Conservation (phyloP, 1,140 invertebrate genomes). For the Tetranychus cinnabarinus region DNA sequence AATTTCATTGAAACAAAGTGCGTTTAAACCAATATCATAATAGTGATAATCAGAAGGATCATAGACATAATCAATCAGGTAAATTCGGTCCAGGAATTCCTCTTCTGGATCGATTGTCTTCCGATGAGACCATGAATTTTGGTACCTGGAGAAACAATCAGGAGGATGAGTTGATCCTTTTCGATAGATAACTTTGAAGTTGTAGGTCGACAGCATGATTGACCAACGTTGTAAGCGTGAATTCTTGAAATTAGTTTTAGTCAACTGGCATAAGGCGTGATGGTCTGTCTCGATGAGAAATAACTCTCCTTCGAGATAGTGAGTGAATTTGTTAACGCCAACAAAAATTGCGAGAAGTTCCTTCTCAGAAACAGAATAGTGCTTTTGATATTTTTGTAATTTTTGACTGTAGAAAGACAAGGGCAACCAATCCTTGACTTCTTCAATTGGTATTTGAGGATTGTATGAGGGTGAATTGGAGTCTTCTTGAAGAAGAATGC, state of each 20-base stretch:
- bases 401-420: not conserved
- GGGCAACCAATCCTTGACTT: not conserved
- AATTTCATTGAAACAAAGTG: too few species aligned
- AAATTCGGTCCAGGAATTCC: not conserved
- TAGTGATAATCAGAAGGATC: not conserved
- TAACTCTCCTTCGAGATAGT: conserved; percentile 13
- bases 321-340: conserved; percentile 12
- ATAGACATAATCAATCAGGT: not conserved
- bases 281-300: conserved; percentile 15
- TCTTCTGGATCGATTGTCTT: not conserved
- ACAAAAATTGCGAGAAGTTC: conserved; percentile 15
- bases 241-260: not conserved
- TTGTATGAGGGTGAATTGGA: not conserved
- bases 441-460: too few species aligned
- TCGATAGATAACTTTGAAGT: not conserved
- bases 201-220: not conserved
- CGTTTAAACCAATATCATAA: not conserved
- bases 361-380: conserved; percentile 11
- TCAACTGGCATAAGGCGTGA: conserved; percentile 7
- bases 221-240: not conserved
- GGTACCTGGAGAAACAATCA: not conserved
- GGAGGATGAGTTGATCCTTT: not conserved
- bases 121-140: not conserved
- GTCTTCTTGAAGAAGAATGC: conserved; percentile 1
- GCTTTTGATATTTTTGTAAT: not conserved